Base-by-base conservation (phyloP, 2,113 vertebrate species). In the Beaufortia kweichowensis region DNA sequence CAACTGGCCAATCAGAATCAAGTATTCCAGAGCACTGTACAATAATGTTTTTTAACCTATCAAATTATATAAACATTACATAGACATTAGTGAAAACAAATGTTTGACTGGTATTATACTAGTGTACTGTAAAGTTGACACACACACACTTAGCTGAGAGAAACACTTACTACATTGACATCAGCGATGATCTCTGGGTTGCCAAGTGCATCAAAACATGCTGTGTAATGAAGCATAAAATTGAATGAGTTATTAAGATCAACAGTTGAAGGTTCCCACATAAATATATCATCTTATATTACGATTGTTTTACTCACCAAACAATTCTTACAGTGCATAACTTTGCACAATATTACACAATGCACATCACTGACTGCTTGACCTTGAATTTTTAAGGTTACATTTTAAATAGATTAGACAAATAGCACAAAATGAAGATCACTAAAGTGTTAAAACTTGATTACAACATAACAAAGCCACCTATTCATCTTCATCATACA, bases 211-310 rank as follows among this genome's bases (percentile, higher is more conserved):
- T 69, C 62, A 79, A 69, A 75, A 60, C 64, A 62, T 79, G 41
- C 17, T 77, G 24, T 24, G 64, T 76, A 82, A 80, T 78, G 55
- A 61, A 31, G 31, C 65, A 26, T 75, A 63, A 65, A 63, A 79
- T 29, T 33, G 43, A 82, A 56, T 66, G 41, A 74, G 56, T 65
- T 14, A 63, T 69, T 72, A 71, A 57, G 33, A 78, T 65, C 33
- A 29, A 1, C 19, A 64, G 19, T 28, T 48, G 64, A 67, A 19
- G 24, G 64, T 78, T 63, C n/a, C 60, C 35, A 64, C 56, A 26
- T 55, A 60, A 10, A 70, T 70, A 46, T 23, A 69, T 28, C 14
- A 48, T 24, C 41, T 46, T 17, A 11, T 12, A 29, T 29, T 48
- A 48, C 19, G 39, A 66, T 46, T 65, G 14, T 7, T 26, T 65